Evolutionary conservation across 1,140 invertebrate species (phyloP), one percentile per base, ranked within the genome.

Genomic region (Saccostrea echinata): DNA sequence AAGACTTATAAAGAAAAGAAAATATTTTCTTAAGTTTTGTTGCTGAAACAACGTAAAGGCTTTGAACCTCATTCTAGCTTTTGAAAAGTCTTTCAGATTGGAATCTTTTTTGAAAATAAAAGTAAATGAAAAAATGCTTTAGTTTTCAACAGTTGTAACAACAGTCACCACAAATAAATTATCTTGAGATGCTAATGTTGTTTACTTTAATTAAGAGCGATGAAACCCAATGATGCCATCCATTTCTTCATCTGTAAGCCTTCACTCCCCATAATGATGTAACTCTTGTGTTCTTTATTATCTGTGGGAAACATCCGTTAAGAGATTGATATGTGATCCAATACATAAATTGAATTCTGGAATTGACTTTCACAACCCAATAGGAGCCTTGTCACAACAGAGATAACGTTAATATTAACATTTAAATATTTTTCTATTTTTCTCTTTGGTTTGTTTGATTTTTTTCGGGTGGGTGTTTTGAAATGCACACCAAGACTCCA

Each of bases 351-450:
- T 27, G 68, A 76, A 76, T 76, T 76, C 68, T 76, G 68, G 68
- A 76, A 76, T 76, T 76, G 27, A 76, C 68, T 76, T 76, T 76
- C 68, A 16, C 68, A 76, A 30, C 27, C 24, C 11, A 76, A 76
- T 76, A 76, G 68, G 12, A 76, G 27, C 68, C 27, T 27, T 76
- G 68, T 76, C 68, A 76, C 68, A 76, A 76, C 68, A 33, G 13
- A 76, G 27, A 76, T 76, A 76, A 33, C 24, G 27, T 76, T 76
- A 76, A 76, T 76, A 76, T 76, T 76, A 76, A 76, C 68, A 76
- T 76, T 76, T 76, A 33, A 76, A 76, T 76, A 76, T 76, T 76
- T 76, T 76, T 76, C 68, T 76, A 76, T 76, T 76, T 76, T 76
- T 76, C 68, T 76, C 27, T 76, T 76, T 76, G 24, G 16, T 30